These are phyloP conservation scores for Fulica atra DNA, from an alignment of 2,113 vertebrate species.

Conservation along the genomic window DNA sequence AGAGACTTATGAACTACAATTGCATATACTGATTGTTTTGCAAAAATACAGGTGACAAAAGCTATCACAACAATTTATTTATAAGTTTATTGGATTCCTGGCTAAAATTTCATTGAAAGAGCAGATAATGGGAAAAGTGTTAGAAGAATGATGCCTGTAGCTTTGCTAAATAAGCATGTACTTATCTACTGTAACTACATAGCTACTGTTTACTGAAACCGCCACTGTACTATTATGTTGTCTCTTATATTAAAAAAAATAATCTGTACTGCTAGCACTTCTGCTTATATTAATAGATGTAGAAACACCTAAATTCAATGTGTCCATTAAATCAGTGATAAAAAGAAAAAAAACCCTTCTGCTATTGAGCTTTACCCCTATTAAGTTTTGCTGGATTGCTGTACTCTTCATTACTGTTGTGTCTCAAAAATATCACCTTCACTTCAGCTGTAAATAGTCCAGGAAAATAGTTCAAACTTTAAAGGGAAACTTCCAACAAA, in stretches of 20 bases:
- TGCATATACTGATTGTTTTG: background rate
- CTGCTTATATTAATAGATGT: background rate
- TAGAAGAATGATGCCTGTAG: background rate
- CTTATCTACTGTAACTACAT: background rate
- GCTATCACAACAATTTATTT: background rate
- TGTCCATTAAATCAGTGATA: background rate
- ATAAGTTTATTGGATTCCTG: background rate
- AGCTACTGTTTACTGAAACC: background rate
- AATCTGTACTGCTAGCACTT: background rate
- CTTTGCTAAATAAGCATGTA: background rate
- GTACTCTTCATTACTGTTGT: conserved; percentile 17
- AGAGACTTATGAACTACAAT: background rate
- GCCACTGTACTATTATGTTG: background rate
- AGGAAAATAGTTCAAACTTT: conserved; percentile 38
- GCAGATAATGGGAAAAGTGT: background rate
- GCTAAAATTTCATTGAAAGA: background rate
- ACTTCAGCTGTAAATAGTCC: conserved; percentile 39
- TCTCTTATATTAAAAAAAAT: background rate
- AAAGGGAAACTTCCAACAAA: conserved; percentile 32
- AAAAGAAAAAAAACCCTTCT: background rate
- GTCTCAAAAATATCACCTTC: conserved; percentile 37
- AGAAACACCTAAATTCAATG: background rate
- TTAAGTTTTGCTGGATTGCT: background rate
- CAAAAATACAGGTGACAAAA: background rate
- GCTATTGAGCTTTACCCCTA: background rate